phyloP scores from a whole-genome alignment of 2,113 vertebrate genomes.

The Tragelaphus imberbis region DNA sequence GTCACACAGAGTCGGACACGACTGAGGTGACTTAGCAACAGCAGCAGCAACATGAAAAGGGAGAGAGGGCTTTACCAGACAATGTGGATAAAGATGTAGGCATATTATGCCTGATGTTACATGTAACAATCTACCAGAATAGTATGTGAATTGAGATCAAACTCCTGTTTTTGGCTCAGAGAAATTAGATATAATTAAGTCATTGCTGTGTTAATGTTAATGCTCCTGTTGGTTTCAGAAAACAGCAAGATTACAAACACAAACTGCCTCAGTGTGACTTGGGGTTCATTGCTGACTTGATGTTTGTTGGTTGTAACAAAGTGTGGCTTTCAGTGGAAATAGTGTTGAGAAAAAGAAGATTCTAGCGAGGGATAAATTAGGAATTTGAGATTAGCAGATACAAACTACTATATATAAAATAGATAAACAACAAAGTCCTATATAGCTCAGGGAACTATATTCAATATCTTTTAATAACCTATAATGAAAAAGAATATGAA shows the following conservation, averaged over 20 bases:
- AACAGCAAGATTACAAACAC: not conserved
- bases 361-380: not conserved
- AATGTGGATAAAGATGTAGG: not conserved
- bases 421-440: not conserved
- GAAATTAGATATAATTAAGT: constrained; percentile 11
- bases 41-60: not conserved
- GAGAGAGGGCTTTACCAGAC: not conserved
- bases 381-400: not conserved
- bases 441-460: not conserved
- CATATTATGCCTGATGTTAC: not conserved
- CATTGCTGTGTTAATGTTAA: not conserved
- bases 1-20: too few relatives aligned
- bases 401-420: not conserved
- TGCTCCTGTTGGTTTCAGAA: not conserved
- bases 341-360: not conserved
- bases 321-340: not conserved
- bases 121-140: not conserved
- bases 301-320: not conserved
- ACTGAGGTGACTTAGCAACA: too few relatives aligned
- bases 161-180: not conserved
- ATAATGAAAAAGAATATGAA: not conserved
- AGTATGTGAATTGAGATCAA: not conserved
- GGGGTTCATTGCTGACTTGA: not conserved
- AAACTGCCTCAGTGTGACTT: not conserved
- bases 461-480: not conserved